Base-by-base conservation (phyloP, 2,888 invertebrate genomes). In the Hyles lineata region DNA sequence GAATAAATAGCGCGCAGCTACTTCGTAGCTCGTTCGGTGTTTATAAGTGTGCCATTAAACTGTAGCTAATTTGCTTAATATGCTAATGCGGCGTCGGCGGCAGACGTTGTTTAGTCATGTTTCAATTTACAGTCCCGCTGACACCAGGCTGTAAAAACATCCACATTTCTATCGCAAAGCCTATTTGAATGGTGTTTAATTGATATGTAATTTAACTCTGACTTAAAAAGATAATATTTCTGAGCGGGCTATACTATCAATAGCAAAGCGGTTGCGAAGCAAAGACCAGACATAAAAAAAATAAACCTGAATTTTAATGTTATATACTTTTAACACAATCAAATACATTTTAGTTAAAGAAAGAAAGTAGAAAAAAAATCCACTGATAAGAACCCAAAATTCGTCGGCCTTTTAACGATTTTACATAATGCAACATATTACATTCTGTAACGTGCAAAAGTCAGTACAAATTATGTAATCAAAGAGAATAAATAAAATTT, bases 21-120 rank as follows among this genome's bases (percentile, higher is more conserved):
- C 21, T 50, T 67, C 67, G 19, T 17, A 67, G 23, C 67, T 67
- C 50, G 5, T 21, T n/a, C 15, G 5, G 25, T 72, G 73, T 74
- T 72, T 72, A 74, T 76, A 72, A 77, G 77, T 67, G 73, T 74
- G 61, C 74, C 76, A 76, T 77, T 77, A 77, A 77, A 75, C 73
- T 67, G 63, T 71, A 32, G 75, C 74, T 80, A 82, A 82, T 83
- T 80, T 78, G 80, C 80, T 80, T 77, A 79, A 78, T 79, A 85
- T 84, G 84, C 76, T 79, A 84, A 85, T 84, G 70, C 67, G 70
- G 73, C 69, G 75, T 74, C 71, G 69, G 60, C 55, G 63, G 67
- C 67, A 67, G 67, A 67, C 25, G 75, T 58, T 74, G 67, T 67
- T 67, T 67, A 50, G 43, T 73, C 73, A 78, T 81, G 80, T 82